Evolutionary conservation across 92 coral and sea anemone species (phyloP).

Genomic region (Muricea muricata): DNA sequence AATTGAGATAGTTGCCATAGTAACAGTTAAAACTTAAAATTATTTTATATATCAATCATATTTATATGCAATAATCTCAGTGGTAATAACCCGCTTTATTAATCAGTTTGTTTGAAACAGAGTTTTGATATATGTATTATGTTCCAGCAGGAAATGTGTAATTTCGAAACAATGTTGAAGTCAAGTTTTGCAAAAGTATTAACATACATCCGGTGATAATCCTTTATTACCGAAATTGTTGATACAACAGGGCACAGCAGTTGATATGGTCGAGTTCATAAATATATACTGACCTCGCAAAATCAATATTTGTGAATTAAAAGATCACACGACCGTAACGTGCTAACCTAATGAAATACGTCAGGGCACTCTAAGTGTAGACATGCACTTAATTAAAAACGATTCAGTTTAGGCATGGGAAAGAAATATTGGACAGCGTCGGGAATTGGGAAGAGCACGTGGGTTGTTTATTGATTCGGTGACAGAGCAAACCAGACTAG

Average conservation of each 20-base stretch:
- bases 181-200: background rate
- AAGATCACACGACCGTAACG: background rate
- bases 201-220: slow-evolving; percentile 19
- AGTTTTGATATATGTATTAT: no score
- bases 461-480: no score
- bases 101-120: no score
- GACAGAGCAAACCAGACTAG: no score
- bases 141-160: background rate
- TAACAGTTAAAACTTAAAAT: background rate
- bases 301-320: background rate
- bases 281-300: background rate
- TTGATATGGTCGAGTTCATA: background rate
- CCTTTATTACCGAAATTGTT: slow-evolving; percentile 12
- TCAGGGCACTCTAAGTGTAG: background rate
- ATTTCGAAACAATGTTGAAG: background rate
- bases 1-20: slow-evolving; percentile 34
- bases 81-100: no score
- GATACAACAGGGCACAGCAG: background rate
- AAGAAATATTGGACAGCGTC: no score
- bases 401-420: background rate
- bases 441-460: no score
- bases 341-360: slow-evolving; percentile 14
- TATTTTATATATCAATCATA: no score
- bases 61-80: no score
- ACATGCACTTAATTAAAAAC: background rate